Base-by-base conservation (phyloP, 2,113 vertebrate genomes). In the Marcusenius ussheri region DNA sequence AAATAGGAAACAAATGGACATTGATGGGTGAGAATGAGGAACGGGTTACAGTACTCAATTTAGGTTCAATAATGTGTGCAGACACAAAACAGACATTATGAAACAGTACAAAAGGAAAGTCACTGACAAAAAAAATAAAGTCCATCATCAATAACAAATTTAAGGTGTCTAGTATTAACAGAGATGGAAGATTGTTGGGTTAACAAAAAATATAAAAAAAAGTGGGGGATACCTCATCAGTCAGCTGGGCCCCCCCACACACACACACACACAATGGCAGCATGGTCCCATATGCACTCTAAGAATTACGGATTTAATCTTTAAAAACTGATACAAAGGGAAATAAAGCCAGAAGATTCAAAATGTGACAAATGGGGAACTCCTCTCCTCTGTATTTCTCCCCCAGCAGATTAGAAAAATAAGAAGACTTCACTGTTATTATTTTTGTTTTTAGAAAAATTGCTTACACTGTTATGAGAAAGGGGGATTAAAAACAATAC, bases 61-160 rank as follows among this genome's bases (percentile, higher is more conserved):
- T 97, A 97, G 98, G 98, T 98, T 97, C 98, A 98, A 97, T 99
- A 97, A 99, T 97, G 98, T 97, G 97, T 97, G 97, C 96, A 97
- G 97, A 97, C 97, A 97, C 98, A 95, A 97, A 97, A 97, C 95
- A 95, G 49, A 85, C 62, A 31, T 94, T 95, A 98, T 96, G 94
- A 96, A 97, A 98, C 97, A 95, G 97, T 98, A 99, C 97, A 98
- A 98, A 98, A 98, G 96, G 13, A 94, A 95, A 94, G 93, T 93
- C 94, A 95, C 93, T 93, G 94, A 96, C 94, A 96, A 97, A 94
- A 96, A 53, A 58, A 58, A 58, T 53, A 92, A 92, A 53, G 96
- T 96, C 97, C 97, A 98, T 95, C 96, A 96, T 95, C 96, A 96
- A 80, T 80, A 39, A 77, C 70, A 77, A 80, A 35, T 80, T 80